These are phyloP conservation scores for Pseudobourletiella spinata DNA, from an alignment of 1,140 invertebrate species.

Conservation along the genomic window DNA sequence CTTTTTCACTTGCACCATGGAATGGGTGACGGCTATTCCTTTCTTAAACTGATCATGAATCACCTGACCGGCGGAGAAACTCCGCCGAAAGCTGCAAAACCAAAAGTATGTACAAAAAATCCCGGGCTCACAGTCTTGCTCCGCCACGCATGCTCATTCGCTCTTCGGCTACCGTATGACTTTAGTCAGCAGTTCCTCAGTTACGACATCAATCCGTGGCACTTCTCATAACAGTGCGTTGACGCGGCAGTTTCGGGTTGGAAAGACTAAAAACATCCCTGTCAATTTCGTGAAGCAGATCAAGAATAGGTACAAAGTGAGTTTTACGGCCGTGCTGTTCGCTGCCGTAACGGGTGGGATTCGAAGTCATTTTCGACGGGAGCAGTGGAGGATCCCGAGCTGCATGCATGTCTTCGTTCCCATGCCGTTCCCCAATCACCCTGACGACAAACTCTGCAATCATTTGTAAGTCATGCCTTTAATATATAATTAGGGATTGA, in stretches of 20 bases:
- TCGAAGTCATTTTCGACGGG: conserved; percentile 12
- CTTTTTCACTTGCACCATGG: conserved; percentile 10
- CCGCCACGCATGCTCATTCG: neutral
- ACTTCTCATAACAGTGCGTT: neutral
- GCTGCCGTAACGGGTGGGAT: conserved; percentile 15
- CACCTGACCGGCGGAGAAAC: neutral
- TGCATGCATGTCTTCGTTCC: neutral
- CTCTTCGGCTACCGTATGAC: neutral
- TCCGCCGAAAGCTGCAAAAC: neutral
- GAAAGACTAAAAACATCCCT: neutral
- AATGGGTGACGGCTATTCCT: conserved; percentile 3
- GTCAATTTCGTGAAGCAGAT: conserved; percentile 11
- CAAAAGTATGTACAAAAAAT: neutral
- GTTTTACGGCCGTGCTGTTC: conserved; percentile 10
- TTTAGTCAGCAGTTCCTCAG: neutral
- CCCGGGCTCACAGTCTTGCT: neutral
- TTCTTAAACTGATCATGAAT: conserved; percentile 1
- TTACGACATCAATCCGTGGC: conserved; percentile 1
- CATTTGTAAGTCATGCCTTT: neutral
- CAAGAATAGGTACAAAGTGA: conserved; percentile 9
- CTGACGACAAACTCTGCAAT: conserved; percentile 4
- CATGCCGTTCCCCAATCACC: neutral
- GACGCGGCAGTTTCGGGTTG: neutral
- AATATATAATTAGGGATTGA: too few species aligned
- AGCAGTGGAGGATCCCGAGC: neutral